Conservation (phyloP, 2,113 vertebrate genomes). For the Salminus brasiliensis region DNA sequence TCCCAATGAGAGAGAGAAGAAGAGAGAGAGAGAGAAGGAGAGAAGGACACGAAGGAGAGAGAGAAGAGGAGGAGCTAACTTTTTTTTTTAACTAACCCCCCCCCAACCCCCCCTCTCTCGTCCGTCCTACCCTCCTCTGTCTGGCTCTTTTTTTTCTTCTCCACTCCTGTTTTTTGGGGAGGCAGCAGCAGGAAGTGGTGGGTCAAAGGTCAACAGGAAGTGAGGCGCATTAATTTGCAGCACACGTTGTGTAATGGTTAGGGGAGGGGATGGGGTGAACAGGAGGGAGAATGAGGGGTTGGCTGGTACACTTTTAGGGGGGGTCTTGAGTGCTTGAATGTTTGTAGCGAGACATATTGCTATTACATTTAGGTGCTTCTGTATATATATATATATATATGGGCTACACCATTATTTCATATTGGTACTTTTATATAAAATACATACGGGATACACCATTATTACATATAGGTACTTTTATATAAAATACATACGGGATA, state of each 20-base stretch:
- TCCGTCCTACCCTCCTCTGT: constrained; percentile 58
- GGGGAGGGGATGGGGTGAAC: constrained; percentile 59
- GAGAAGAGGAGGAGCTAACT: constrained; percentile 77
- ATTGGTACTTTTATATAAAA: too few relatives aligned
- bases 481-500: too few relatives aligned
- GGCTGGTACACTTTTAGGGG: constrained; percentile 12
- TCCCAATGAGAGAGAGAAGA: constrained; percentile 64
- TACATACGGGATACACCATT: too few relatives aligned
- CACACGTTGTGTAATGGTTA: constrained; percentile 54
- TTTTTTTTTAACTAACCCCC: constrained; percentile 46
- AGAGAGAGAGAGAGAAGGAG: constrained; percentile 71
- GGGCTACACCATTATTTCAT: too few relatives aligned
- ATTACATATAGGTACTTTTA: too few relatives aligned
- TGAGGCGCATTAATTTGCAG: constrained; percentile 76
- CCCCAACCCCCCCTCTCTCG: constrained; percentile 25
- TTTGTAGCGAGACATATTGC: too few relatives aligned
- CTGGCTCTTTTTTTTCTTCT: constrained; percentile 52
- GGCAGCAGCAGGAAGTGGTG: constrained; percentile 78
- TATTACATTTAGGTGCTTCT: too few relatives aligned
- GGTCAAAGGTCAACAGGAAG: constrained; percentile 91
- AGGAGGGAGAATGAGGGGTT: constrained; percentile 54
- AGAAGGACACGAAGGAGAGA: constrained; percentile 58
- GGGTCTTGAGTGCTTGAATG: not conserved
- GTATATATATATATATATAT: too few relatives aligned
- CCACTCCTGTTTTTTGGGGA: constrained; percentile 59